phyloP scores from a whole-genome alignment of 1,140 invertebrate species.

The Anoplophora glabripennis region DNA sequence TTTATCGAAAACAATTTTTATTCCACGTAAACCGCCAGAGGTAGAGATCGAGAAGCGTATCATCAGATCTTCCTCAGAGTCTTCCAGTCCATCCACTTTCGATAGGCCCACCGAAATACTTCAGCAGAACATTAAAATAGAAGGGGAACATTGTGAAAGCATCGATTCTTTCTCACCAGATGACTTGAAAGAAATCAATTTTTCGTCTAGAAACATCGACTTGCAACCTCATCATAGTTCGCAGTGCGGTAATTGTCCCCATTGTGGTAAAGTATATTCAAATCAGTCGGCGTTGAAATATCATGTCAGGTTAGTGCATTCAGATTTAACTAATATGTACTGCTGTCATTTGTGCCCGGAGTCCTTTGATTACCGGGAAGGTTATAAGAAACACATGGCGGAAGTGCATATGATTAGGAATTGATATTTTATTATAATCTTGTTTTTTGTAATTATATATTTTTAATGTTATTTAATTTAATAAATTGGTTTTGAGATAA shows the following conservation, averaged over 20 bases:
- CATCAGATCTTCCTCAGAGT: conserved; percentile 35
- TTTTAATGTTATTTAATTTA: too few relatives aligned
- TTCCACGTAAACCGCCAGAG: conserved; percentile 40
- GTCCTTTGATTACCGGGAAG: conserved; percentile 62
- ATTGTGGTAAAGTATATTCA: conserved; percentile 57
- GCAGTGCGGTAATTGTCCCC: conserved; percentile 62
- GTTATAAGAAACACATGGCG: conserved; percentile 65
- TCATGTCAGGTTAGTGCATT: conserved; percentile 66
- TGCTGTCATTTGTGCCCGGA: conserved; percentile 65
- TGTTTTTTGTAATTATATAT: too few relatives aligned
- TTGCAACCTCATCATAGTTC: conserved; percentile 55
- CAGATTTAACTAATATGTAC: conserved; percentile 61
- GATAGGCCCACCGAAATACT: conserved; percentile 35
- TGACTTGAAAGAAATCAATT: conserved; percentile 25
- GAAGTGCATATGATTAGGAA: conserved; percentile 61
- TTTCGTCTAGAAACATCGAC: conserved; percentile 25
- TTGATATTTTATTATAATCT: conserved; percentile 35
- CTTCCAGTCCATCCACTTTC: conserved; percentile 35
- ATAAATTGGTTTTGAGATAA: too few relatives aligned
- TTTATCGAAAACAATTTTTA: conserved; percentile 34
- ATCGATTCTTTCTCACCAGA: conserved; percentile 17
- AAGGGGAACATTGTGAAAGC: conserved; percentile 24
- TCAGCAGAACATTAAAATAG: conserved; percentile 37
- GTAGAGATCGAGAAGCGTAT: conserved; percentile 28
- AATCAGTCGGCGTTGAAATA: conserved; percentile 68